Conservation (phyloP, 2,113 vertebrate genomes). For the Protobothrops flavoviridis region DNA sequence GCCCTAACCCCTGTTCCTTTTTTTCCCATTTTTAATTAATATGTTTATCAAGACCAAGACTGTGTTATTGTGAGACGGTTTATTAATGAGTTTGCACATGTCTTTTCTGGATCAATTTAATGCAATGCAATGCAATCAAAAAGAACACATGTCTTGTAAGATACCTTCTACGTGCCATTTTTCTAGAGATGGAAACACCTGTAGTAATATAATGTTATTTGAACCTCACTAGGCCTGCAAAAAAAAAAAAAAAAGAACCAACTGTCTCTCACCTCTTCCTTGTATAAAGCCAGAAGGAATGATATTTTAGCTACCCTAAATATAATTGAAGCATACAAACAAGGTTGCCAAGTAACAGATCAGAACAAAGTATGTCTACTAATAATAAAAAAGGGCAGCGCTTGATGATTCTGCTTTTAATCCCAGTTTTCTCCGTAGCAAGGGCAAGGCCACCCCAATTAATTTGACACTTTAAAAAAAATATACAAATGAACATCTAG, state of each 20-base stretch:
- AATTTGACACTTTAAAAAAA: background rate
- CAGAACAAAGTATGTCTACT: background rate
- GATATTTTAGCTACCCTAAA: background rate
- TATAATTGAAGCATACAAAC: background rate
- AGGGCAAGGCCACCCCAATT: background rate
- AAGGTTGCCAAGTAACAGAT: background rate
- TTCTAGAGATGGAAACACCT: background rate
- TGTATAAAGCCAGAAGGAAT: background rate
- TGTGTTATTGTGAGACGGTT: background rate
- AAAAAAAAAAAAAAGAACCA: background rate
- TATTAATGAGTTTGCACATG: background rate
- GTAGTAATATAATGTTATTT: background rate
- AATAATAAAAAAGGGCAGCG: background rate
- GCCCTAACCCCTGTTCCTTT: background rate
- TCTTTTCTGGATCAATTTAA: background rate
- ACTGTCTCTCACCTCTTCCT: background rate
- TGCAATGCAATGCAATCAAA: background rate
- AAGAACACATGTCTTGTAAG: background rate
- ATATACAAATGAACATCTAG: no score
- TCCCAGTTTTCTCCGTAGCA: background rate
- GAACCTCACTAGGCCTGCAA: background rate
- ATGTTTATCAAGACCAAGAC: background rate
- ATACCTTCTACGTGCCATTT: background rate
- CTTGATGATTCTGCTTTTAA: background rate
- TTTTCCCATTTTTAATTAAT: background rate